Evolutionary conservation across 2,888 invertebrate genomes (phyloP).

Genomic region (Acanthosepion esculentum): DNA sequence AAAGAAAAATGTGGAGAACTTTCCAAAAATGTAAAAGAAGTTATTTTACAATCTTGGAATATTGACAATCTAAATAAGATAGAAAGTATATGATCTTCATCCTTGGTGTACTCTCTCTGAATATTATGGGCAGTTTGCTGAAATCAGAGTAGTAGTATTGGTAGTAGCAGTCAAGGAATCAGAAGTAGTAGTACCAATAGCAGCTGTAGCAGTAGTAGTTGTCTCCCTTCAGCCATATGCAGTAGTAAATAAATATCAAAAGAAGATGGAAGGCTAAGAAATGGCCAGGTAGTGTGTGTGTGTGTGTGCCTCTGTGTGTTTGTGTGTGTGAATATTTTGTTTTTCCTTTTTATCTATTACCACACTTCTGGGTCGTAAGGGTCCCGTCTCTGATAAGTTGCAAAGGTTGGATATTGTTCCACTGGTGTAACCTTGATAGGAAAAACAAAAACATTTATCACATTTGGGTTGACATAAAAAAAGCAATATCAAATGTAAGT

Average conservation of each 20-base stretch:
- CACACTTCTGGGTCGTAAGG: conserved; percentile 45
- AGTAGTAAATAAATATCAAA: conserved; percentile 17
- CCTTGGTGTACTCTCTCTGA: not conserved
- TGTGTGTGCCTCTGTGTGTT: not conserved
- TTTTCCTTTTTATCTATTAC: not conserved
- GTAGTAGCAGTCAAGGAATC: not conserved
- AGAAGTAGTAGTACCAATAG: not conserved
- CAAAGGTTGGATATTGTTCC: conserved; percentile 45
- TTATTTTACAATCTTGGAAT: not conserved
- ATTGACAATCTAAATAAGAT: not conserved
- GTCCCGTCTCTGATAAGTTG: conserved; percentile 42
- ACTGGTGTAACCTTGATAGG: conserved; percentile 37
- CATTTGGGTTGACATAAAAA: not conserved
- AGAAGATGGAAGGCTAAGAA: conserved; percentile 39
- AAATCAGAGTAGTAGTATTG: not conserved
- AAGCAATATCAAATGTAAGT: not conserved
- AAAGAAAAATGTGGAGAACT: not conserved
- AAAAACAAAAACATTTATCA: conserved; percentile 43
- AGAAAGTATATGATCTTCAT: not conserved
- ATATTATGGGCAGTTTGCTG: not conserved
- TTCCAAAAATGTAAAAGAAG: not conserved
- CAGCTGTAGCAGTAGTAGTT: not conserved
- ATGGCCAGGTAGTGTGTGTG: not conserved
- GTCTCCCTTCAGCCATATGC: conserved; percentile 33
- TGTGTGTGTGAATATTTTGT: not conserved